Evolutionary conservation across 2,113 vertebrate genomes (phyloP).

Genomic region (Microcebus ravelobensis): DNA sequence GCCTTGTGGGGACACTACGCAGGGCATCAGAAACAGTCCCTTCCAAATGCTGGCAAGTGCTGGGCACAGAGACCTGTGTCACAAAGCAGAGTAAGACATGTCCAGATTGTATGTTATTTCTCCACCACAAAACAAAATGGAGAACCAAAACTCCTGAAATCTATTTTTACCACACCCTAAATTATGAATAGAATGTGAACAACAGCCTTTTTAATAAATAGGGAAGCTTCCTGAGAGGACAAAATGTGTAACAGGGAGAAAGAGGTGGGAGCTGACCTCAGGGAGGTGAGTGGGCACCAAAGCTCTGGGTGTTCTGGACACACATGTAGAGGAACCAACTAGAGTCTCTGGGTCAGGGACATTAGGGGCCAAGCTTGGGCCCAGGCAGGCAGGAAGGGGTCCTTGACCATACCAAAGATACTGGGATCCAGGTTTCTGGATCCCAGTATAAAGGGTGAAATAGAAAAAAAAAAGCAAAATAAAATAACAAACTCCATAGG

Average conservation of each 20-base stretch:
- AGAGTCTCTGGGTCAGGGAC: background rate
- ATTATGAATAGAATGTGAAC: background rate
- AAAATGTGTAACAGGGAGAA: background rate
- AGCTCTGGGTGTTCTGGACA: background rate
- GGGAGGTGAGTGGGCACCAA: background rate
- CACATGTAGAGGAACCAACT: accelerated
- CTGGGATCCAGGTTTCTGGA: no score
- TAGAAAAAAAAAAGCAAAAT: background rate
- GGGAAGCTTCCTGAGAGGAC: background rate
- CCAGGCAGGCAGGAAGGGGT: accelerated
- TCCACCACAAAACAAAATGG: background rate
- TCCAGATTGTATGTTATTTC: no score
- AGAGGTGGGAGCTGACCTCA: background rate
- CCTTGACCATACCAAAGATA: accelerated
- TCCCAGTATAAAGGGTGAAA: background rate
- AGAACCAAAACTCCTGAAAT: background rate
- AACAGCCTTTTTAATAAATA: background rate
- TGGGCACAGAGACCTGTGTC: background rate
- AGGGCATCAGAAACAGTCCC: no score
- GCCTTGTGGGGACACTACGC: background rate
- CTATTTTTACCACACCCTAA: background rate
- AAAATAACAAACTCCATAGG: background rate
- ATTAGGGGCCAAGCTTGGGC: background rate
- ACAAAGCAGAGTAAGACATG: background rate
- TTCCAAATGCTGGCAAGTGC: background rate